A percentile compares a stretch with the other conserved stretches of the same genome.
Evolutionary conservation across 2,888 invertebrate genomes (phyloP).

Genomic region (Lasioglossum calceatum): DNA sequence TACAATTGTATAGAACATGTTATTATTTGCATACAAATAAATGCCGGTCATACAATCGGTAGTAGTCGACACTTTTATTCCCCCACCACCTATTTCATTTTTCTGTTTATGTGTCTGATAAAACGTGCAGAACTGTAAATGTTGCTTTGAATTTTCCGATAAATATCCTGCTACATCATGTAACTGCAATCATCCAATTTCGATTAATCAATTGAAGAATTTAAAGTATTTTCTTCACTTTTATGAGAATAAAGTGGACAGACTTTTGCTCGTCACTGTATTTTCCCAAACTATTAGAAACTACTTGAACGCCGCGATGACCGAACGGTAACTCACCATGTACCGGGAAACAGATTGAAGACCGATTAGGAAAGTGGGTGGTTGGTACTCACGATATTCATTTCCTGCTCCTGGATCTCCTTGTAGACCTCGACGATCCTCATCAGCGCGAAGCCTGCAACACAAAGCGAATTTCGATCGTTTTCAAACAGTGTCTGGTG

Average conservation of each 20-base stretch:
- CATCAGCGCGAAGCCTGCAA: slow-evolving; percentile 94
- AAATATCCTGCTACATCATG: too few species aligned
- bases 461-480: slow-evolving; percentile 74
- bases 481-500: slow-evolving; percentile 23
- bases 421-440: slow-evolving; percentile 97
- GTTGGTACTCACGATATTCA: slow-evolving; percentile 93
- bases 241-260: neutral
- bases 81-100: too few species aligned
- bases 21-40: too few species aligned
- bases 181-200: neutral
- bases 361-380: neutral
- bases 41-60: too few species aligned
- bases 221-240: neutral
- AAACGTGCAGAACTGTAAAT: too few species aligned
- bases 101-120: too few species aligned
- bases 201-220: neutral
- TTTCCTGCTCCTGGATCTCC: slow-evolving; percentile 97
- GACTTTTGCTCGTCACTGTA: neutral
- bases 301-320: neutral
- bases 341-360: neutral
- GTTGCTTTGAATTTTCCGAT: too few species aligned
- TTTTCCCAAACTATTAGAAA: neutral
- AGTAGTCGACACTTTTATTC: too few species aligned
- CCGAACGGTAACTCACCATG: neutral
- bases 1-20: too few species aligned